Evolutionary conservation across 2,888 invertebrate species (phyloP), one percentile per base, ranked within the genome.

Genomic region (Dermolepida albohirtum): DNA sequence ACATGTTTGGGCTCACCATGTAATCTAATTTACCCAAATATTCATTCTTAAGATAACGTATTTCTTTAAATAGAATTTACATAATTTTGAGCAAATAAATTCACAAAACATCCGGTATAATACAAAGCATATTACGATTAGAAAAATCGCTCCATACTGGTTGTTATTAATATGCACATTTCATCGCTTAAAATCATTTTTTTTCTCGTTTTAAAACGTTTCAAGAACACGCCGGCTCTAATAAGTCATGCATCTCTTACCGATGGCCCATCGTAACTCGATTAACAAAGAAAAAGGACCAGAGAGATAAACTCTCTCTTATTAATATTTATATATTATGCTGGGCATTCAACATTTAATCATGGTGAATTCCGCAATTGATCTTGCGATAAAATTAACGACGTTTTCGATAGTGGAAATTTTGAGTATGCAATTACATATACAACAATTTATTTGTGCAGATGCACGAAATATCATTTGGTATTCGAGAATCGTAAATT

Each of bases 311-410:
- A 22, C 22, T 4, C 22, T 22, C 22, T 43, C 57, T 57, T 57
- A 62, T 62, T 62, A 62, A 62, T 49, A 62, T 62, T 62, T 62
- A 62, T 62, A 62, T 62, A 62, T 62, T 62, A 62, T 47, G 59
- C 59, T 11, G 59, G 47, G 47, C 47, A 29, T 62, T 62, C 47
- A 34, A 34, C 59, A 34, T 62, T 62, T 62, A 47, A 62, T 62
- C 59, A 62, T 47, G 47, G 59, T 29, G 16, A 34, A 62, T 62
- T 49, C 59, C 47, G 47, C 47, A 27, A 62, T 62, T 47, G 47
- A 62, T 62, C 59, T 62, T 62, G 47, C 17, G 39, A 62, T 44
- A 4, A 34, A 8, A 14, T 47, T 16, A 62, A 62, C 59, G 11
- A 29, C 59, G 59, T 39, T 62, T 22, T 47, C 59, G 47, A 62